phyloP scores from a whole-genome alignment of 2,113 vertebrate species.

The Ursus arctos region DNA sequence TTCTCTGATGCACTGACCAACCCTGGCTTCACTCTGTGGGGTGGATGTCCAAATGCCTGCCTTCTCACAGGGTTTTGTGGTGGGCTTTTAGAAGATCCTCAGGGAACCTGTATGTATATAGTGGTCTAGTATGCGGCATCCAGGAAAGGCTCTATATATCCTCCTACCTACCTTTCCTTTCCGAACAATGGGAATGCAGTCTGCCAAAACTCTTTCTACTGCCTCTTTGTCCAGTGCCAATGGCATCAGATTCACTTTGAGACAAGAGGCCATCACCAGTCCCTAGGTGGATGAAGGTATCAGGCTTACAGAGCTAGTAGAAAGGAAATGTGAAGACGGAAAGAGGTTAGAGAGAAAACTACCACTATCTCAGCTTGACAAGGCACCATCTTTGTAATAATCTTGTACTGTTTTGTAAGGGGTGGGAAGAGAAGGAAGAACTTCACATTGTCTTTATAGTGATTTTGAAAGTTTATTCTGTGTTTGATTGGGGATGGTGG shows the following conservation, averaged over 20 bases:
- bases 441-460: neutral
- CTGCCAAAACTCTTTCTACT: neutral
- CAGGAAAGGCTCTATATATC: neutral
- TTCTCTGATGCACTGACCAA: neutral
- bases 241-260: neutral
- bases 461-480: neutral
- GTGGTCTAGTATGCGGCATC: neutral
- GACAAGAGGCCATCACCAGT: neutral
- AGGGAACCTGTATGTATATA: neutral
- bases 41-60: neutral
- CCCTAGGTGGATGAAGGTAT: neutral
- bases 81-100: neutral
- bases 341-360: neutral
- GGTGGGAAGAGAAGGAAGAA: neutral
- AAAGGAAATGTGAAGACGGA: neutral
- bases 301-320: neutral
- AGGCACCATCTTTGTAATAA: neutral
- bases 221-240: neutral
- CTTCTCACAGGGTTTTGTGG: neutral
- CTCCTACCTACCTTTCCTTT: neutral
- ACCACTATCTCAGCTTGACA: neutral
- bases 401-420: neutral
- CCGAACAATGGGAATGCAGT: neutral
- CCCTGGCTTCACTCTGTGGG: neutral
- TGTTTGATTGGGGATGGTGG: neutral